Base-by-base conservation (phyloP, 2,797 vertebrate genomes). In the Antennarius maculatus region DNA sequence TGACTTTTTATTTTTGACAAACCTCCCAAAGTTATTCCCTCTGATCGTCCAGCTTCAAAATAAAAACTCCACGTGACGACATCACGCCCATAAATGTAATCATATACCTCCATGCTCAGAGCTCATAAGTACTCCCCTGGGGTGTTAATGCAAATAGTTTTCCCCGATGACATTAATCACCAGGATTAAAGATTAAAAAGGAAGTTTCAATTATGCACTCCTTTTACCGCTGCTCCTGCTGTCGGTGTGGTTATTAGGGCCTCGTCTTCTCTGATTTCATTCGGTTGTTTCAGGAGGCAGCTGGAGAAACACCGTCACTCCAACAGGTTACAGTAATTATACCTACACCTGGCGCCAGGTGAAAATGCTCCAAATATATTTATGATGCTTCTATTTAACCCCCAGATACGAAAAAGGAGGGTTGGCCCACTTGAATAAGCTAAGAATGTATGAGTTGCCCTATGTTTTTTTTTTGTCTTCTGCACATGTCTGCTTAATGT, bases 161-260 rank as follows among this genome's bases (percentile, higher is more conserved):
- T 83, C 74, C 80, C 62, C 60, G 43, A 76, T 76, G 82, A 86
- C 81, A 89, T 88, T 84, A 90, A 91, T 89, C 87, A 88, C 58
- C 42, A 43, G 74, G 85, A 88, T 90, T 86, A 90, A 89, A 88
- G 76, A 91, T 89, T 90, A 57, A 88, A 79, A 77, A 77, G 77
- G 82, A 88, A 69, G 79, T 84, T 90, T 78, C 2, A 89, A 90
- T 91, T 84, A 91, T 90, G 90, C 77, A 88, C 64, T 66, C 37
- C 50, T 69, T 62, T 68, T 61, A 51, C 54, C 46, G 43, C 63
- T 31, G 45, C 64, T 34, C 23, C 1, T 54, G 27, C 64, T 69
- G 34, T 54, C 51, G 8, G 56, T 14, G 49, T 9, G 1, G 43
- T 53, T 80, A 51, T 55, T 82, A 53, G 76, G 58, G 54, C 61